A percentile compares a stretch with the other conserved stretches of the same genome.
Evolutionary conservation across 1,140 invertebrate species (phyloP).

Genomic region (Zelostemma sp.): DNA sequence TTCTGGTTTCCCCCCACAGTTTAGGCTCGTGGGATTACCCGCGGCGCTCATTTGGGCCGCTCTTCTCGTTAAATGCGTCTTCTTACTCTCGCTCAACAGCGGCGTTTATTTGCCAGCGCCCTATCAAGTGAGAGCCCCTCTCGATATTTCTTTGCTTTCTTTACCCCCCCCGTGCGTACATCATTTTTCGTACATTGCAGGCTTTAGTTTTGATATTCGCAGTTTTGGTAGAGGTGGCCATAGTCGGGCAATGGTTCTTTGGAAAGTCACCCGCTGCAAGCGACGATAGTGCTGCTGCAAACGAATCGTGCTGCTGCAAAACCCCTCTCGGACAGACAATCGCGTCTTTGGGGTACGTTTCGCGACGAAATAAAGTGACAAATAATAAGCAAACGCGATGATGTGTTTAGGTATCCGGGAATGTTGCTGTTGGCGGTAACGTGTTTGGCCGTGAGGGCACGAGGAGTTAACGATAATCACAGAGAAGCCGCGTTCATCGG

Average conservation of each 20-base stretch:
- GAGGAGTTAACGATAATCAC: constrained; percentile 93
- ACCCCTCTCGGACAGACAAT: constrained; percentile 64
- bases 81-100: constrained; percentile 90
- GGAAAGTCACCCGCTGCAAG: constrained; percentile 78
- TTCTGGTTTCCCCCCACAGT: constrained; percentile 53
- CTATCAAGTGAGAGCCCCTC: constrained; percentile 75
- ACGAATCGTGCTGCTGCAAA: constrained; percentile 57
- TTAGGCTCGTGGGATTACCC: constrained; percentile 86
- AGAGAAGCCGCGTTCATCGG: constrained; percentile 91
- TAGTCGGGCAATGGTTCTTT: constrained; percentile 86
- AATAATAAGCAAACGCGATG: too few species aligned
- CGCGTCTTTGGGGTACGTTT: constrained; percentile 60
- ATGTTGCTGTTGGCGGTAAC: constrained; percentile 86
- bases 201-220: constrained; percentile 91
- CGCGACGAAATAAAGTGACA: too few species aligned
- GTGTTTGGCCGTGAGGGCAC: constrained; percentile 84
- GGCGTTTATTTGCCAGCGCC: constrained; percentile 94
- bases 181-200: constrained; percentile 55
- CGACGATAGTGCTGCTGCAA: constrained; percentile 69
- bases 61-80: constrained; percentile 93
- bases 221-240: constrained; percentile 89
- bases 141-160: neutral
- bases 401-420: constrained; percentile 76
- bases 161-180: too few species aligned
- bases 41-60: constrained; percentile 93